These are phyloP conservation scores for Paracanthobrama guichenoti DNA, from an alignment of 2,113 vertebrate genomes.

Conservation along the genomic window DNA sequence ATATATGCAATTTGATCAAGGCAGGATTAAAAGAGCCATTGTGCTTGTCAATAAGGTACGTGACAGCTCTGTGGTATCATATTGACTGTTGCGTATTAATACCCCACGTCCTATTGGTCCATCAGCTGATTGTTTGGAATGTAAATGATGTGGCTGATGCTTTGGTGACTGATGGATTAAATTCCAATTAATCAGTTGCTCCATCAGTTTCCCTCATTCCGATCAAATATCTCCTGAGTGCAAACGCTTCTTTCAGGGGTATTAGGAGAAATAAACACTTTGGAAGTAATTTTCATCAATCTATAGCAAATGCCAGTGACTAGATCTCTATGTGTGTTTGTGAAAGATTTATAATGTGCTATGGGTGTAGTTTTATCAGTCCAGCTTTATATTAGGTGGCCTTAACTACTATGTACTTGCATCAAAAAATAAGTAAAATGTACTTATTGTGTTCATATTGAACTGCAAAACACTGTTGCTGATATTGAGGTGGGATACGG, in stretches of 20 bases:
- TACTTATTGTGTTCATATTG: no score
- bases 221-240: slow-evolving; percentile 95
- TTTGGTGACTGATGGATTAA: slow-evolving; percentile 96
- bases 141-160: slow-evolving; percentile 93
- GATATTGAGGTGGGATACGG: no score
- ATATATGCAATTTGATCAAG: slow-evolving; percentile 78
- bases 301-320: slow-evolving; percentile 82
- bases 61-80: slow-evolving; percentile 76
- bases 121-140: slow-evolving; percentile 95
- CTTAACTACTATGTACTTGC: no score
- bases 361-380: no score
- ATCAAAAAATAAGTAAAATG: no score
- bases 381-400: no score
- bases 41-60: slow-evolving; percentile 79
- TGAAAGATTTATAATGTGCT: no score
- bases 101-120: slow-evolving; percentile 81
- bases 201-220: slow-evolving; percentile 96
- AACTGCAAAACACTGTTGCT: no score
- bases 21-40: slow-evolving; percentile 79
- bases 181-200: slow-evolving; percentile 99
- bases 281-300: slow-evolving; percentile 90
- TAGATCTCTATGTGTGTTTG: slow-evolving; percentile 71
- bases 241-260: slow-evolving; percentile 81
- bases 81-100: slow-evolving; percentile 87
- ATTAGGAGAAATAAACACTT: slow-evolving; percentile 92